Percentiles rank a stretch among this genome's conserved stretches.
Conservation (phyloP, 1,140 invertebrate genomes). For the Nephila pilipes region DNA sequence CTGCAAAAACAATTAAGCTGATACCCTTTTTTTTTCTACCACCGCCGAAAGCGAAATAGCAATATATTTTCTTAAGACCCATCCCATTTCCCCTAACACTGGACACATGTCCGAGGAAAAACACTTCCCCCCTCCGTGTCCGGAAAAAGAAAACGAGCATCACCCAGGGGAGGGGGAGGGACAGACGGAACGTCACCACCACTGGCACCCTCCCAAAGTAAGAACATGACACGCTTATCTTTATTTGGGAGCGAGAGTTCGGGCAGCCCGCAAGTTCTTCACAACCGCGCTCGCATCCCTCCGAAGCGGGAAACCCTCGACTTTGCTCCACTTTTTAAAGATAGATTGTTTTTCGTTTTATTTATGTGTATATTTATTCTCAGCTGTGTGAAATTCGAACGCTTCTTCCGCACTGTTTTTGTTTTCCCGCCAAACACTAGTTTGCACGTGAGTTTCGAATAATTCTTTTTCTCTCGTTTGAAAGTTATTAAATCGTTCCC, state of each 20-base stretch:
- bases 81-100: not conserved
- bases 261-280: not conserved
- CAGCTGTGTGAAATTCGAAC: not conserved
- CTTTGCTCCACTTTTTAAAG: constrained; percentile 39
- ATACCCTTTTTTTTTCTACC: not conserved
- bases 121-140: not conserved
- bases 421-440: not conserved
- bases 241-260: constrained; percentile 70
- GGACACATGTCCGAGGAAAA: not conserved
- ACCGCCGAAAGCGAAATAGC: not conserved
- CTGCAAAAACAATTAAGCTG: constrained; percentile 1
- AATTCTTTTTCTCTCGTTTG: not conserved
- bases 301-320: not conserved
- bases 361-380: constrained; percentile 6
- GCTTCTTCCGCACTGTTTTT: constrained; percentile 21
- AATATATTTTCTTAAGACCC: not conserved
- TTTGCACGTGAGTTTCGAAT: not conserved
- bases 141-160: not conserved
- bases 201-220: constrained; percentile 69
- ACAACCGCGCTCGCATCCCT: constrained; percentile 37
- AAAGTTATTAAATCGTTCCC: not conserved
- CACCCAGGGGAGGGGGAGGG: not conserved
- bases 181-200: constrained; percentile 17
- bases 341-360: constrained; percentile 26
- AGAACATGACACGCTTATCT: constrained; percentile 74